A percentile compares a stretch with the other conserved stretches of the same genome.
phyloP scores from a whole-genome alignment of 2,797 vertebrate genomes.

The Notolabrus celidotus region DNA sequence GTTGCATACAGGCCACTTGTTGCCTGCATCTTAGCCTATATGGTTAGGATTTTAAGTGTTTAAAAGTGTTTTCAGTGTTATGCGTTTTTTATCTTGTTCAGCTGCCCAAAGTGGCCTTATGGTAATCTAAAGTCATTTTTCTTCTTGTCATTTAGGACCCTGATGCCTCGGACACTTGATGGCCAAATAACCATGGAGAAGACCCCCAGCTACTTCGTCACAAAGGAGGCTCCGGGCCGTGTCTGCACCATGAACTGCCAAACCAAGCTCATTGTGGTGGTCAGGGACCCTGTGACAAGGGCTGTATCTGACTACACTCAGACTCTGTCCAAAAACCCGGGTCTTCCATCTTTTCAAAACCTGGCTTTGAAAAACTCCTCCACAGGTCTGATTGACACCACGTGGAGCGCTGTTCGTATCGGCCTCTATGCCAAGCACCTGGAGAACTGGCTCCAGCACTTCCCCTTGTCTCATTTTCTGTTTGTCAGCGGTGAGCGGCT shows the following conservation, averaged over 20 bases:
- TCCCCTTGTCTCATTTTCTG: slow-evolving; percentile 91
- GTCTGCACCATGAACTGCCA: slow-evolving; percentile 89
- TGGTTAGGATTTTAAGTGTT: too few relatives aligned
- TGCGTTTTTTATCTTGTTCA: too few relatives aligned
- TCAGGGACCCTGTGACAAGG: slow-evolving; percentile 92
- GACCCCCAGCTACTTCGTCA: slow-evolving; percentile 97
- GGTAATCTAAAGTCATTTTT: too few relatives aligned
- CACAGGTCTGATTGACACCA: slow-evolving; percentile 88
- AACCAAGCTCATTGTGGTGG: slow-evolving; percentile 94
- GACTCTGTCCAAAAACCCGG: slow-evolving; percentile 92
- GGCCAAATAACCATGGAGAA: slow-evolving; percentile 98
- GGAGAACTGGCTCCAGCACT: slow-evolving; percentile 93
- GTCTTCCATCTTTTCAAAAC: slow-evolving; percentile 91
- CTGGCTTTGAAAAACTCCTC: slow-evolving; percentile 92
- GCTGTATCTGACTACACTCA: slow-evolving; percentile 96
- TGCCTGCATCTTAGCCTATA: too few relatives aligned
- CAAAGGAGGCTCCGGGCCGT: slow-evolving; percentile 90
- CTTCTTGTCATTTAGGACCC: slow-evolving; percentile 81
- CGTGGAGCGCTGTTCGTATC: slow-evolving; percentile 94
- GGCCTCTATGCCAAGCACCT: slow-evolving; percentile 95
- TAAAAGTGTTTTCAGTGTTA: too few relatives aligned
- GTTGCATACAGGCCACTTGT: too few relatives aligned
- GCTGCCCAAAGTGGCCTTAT: neutral
- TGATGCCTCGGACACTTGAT: slow-evolving; percentile 94
- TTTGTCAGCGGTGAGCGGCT: slow-evolving; percentile 95